A percentile compares a stretch with the other conserved stretches of the same genome.
Conservation (phyloP, 2,888 invertebrate species). For the Lumbricus terrestris region DNA sequence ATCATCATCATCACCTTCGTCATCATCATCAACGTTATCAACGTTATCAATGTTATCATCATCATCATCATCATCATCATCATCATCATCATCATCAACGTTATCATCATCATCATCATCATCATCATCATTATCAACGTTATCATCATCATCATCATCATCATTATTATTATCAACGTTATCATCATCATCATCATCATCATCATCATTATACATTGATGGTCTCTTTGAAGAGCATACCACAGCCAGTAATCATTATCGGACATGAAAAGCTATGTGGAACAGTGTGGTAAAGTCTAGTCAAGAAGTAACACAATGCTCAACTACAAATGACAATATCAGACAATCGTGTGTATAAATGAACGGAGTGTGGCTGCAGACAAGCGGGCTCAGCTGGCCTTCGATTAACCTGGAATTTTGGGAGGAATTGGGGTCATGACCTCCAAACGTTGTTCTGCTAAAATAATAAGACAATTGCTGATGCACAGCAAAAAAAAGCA, state of each 20-base stretch:
- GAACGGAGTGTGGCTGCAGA: background rate
- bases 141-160: too few species aligned
- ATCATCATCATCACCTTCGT: too few species aligned
- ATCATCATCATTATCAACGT: too few species aligned
- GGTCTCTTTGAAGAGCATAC: background rate
- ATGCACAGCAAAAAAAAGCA: background rate
- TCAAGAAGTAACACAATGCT: background rate
- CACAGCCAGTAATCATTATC: background rate
- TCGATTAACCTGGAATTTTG: background rate
- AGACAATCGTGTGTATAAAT: background rate
- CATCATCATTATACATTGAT: background rate
- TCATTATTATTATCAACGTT: too few species aligned
- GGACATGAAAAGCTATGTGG: background rate
- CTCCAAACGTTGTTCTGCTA: background rate
- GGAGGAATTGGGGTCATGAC: background rate
- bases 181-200: too few species aligned
- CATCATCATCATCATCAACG: too few species aligned
- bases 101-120: too few species aligned
- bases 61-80: too few species aligned
- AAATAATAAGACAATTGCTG: slow-evolving; percentile 3
- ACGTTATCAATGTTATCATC: too few species aligned
- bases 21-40: too few species aligned
- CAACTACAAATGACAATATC: background rate
- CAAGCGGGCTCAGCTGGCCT: background rate
- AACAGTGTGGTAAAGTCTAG: background rate